A percentile compares a stretch with the other conserved stretches of the same genome.
Conservation (phyloP, 2,797 vertebrate genomes). For the Mus spretus region DNA sequence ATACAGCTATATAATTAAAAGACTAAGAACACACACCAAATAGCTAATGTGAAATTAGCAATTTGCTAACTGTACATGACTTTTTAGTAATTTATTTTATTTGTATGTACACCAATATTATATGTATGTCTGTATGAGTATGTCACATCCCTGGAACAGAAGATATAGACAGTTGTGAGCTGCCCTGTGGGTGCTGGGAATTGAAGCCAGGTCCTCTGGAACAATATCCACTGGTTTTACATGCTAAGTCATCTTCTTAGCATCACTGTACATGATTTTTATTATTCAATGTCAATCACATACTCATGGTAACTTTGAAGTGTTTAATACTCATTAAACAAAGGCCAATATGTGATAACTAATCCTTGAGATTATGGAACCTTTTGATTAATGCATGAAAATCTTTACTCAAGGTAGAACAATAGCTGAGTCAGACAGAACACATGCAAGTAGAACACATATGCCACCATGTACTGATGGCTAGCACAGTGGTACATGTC, state of each 20-base stretch:
- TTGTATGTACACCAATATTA: background rate
- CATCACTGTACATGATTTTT: background rate
- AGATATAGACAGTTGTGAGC: background rate
- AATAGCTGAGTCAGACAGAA: conserved; percentile 18
- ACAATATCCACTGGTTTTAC: background rate
- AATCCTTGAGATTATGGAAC: conserved; percentile 34
- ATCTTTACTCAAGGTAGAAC: background rate
- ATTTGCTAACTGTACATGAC: background rate
- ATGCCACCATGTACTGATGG: background rate
- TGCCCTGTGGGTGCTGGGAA: background rate
- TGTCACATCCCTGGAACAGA: background rate
- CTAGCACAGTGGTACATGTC: background rate
- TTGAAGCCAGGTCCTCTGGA: background rate
- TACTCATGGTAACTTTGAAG: conserved; percentile 13
- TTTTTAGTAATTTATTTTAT: background rate
- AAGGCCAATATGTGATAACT: background rate
- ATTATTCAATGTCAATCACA: conserved; percentile 31
- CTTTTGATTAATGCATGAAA: conserved; percentile 19
- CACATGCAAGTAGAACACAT: conserved; percentile 33
- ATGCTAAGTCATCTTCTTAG: background rate
- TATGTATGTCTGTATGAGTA: background rate
- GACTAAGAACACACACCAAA: conserved; percentile 30
- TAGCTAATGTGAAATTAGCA: conserved; percentile 16
- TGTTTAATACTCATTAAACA: conserved; percentile 30
- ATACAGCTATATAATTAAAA: conserved; percentile 17